Evolutionary conservation across 2,888 invertebrate genomes (phyloP).

Genomic region (Drosophila borealis): DNA sequence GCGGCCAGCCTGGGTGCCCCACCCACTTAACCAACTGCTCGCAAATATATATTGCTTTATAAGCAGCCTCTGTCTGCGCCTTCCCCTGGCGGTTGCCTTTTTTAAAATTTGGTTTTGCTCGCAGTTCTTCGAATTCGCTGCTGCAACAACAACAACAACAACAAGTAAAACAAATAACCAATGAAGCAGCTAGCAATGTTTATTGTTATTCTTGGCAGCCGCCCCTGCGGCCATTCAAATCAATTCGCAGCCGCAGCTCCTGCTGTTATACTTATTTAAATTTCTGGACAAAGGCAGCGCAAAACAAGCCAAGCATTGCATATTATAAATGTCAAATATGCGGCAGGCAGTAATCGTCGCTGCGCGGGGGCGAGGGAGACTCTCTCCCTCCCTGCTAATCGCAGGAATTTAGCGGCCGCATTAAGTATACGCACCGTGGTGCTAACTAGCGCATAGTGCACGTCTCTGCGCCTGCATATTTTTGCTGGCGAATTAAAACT

Average conservation of each 20-base stretch:
- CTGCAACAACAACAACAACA: conserved; percentile 17
- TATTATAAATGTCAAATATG: conserved; percentile 53
- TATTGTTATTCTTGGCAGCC: conserved; percentile 71
- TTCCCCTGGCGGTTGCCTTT: conserved; percentile 48
- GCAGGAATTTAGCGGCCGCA: conserved; percentile 9
- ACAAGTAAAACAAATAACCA: conserved; percentile 66
- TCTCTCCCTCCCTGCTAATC: background rate
- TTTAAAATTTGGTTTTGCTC: conserved; percentile 48
- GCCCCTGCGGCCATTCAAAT: conserved; percentile 70
- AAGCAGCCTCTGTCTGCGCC: conserved; percentile 62
- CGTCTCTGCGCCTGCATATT: conserved; percentile 61
- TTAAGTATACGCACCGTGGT: conserved; percentile 53
- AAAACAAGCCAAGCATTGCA: conserved; percentile 47
- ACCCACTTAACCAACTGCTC: background rate
- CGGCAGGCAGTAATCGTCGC: background rate
- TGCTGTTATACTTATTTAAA: conserved; percentile 44
- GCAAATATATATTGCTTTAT: conserved; percentile 57
- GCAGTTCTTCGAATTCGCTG: conserved; percentile 38
- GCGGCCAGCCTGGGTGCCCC: background rate
- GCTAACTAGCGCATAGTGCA: conserved; percentile 28
- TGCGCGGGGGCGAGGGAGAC: background rate
- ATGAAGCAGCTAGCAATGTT: conserved; percentile 80
- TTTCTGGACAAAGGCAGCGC: conserved; percentile 38
- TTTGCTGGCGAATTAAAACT: conserved; percentile 72
- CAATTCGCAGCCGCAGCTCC: conserved; percentile 58